Base-by-base conservation (phyloP, 2,888 invertebrate genomes). In the Diadegma fenestrale region DNA sequence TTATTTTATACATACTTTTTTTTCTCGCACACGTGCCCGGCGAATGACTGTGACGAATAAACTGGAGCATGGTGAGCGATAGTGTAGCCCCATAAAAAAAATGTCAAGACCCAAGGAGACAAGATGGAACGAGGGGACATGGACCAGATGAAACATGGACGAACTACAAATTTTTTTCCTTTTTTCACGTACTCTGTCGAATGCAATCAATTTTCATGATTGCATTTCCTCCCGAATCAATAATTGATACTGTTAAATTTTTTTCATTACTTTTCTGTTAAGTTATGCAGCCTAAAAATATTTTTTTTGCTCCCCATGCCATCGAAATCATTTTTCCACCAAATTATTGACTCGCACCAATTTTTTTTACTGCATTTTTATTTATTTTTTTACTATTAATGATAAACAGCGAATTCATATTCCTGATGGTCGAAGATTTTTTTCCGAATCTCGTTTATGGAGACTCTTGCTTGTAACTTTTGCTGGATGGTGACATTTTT, bases 31-130 rank as follows among this genome's bases (percentile, higher is more conserved):
- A 73, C 83, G 84, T 75, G 84, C 81, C 71, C 73, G 64, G 72
- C 68, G 30, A 68, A 79, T 80, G 79, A 81, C 48, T 84, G 54
- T 81, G 33, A 78, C 41, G 78, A 80, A 73, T 43, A 79, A 78
- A 64, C 76, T 68, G 54, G 22, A 82, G 72, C 72, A 58, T 22
- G 17, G 41, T 41, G 58, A 54, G 58, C 58, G 26, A 72, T 58
- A 17, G 58, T 37, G 41, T 51, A 54, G 33, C 37, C 37, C 19
- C 7, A 3, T 17, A 14, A 22, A 19, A n/a, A 64, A 72, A 58
- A 71, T 30, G 51, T 54, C 33, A 30, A 41, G 19, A 33, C 19
- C 33, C 33, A 22, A 54, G 19, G 33, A 72, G 33, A 37, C 26
- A 54, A 37, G 71, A 37, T 37, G 33, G 45, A 30, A 75, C n/a